Evolutionary conservation across 2,797 vertebrate species (phyloP).

Genomic region (Muscicapa comitata): DNA sequence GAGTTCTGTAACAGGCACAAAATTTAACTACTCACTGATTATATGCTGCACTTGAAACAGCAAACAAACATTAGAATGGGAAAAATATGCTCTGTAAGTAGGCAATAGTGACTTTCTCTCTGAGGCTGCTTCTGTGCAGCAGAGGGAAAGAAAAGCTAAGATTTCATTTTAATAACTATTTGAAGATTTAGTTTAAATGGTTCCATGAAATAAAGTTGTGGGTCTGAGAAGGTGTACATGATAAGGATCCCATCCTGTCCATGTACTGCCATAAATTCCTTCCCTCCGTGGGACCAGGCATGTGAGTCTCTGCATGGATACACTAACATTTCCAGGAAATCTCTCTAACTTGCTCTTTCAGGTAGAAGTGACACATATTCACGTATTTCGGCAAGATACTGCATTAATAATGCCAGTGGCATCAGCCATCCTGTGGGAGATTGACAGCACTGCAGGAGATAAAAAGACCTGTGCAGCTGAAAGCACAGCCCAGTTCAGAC

Average conservation of each 20-base stretch:
- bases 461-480: background rate
- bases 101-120: background rate
- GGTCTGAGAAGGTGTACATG: background rate
- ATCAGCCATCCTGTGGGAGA: background rate
- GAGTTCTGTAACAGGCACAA: background rate
- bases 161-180: conserved; percentile 40
- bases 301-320: background rate
- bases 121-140: conserved; percentile 41
- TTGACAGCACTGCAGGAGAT: background rate
- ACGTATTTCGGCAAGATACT: background rate
- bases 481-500: background rate
- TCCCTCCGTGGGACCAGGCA: background rate
- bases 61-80: background rate
- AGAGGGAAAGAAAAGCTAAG: conserved; percentile 48
- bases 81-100: background rate
- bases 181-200: conserved; percentile 52
- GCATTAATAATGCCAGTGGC: background rate
- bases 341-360: background rate
- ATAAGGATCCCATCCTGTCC: background rate
- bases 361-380: background rate
- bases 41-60: background rate
- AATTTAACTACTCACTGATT: background rate
- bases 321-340: background rate
- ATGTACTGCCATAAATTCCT: background rate
- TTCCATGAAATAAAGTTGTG: background rate